Evolutionary conservation across 2,888 invertebrate species (phyloP), one percentile per base, ranked within the genome.

Genomic region (Perithous albicinctus): DNA sequence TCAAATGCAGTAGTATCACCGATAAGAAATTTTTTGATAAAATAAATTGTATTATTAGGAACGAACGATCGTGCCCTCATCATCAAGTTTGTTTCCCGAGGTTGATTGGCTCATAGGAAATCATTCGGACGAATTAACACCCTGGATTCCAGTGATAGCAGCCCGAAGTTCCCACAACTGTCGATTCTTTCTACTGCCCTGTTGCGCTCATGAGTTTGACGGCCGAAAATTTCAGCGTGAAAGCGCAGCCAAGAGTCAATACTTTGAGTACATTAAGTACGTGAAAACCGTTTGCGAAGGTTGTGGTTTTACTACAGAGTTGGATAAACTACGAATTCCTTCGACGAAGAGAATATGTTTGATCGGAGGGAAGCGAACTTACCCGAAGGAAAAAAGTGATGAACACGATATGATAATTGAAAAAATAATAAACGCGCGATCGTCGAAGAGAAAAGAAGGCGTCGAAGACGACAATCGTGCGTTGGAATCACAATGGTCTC

Each of bases 91-190:
- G 54, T 97, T 96, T 89, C 95, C 96, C 7, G 94, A 96, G n/a
- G 94, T 94, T 32, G 97, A 98, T 89, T 99, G 99, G 98, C 93
- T 99, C 67, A 98, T 99, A 91, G 99, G 99, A 69, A 99, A 99
- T 93, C 99, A 99, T 94, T 98, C 99, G 12, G 99, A 99, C 94
- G 99, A 99, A 92, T 93, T 99, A n/a, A 99, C 99, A 7, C 99
- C 99, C 0, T 99, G 99, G 99, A 96, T 99, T 88, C 98, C 99
- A 20, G 96, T 99, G 0, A 96, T 99, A 87, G 96, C 99, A 29
- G 95, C 97, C 0, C 94, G 94, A 76, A 96, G 96, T 93, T 96
- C 96, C 0, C 95, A 94, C 74, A 94, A 94, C 32, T 96, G 96
- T 78, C 96, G 96, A 78, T 98, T 96, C 90, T 99, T 99, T 91